Conservation (phyloP, 2,113 vertebrate species). For the Gavia stellata region DNA sequence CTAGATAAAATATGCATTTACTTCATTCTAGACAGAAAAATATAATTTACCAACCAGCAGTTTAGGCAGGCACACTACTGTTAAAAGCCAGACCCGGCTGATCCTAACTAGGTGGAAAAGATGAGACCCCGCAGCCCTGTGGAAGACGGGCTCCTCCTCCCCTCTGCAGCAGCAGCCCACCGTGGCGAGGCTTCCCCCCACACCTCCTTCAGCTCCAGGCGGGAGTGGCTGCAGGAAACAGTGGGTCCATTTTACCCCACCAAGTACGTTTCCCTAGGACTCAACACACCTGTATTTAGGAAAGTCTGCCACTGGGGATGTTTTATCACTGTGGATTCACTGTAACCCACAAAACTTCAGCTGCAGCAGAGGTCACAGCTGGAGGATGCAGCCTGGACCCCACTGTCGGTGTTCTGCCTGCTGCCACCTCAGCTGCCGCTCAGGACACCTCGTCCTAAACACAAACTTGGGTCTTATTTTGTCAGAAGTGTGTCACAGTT, state of each 20-base stretch:
- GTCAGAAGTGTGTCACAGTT: not conserved
- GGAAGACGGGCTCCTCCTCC: not conserved
- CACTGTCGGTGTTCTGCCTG: not conserved
- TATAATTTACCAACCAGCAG: not conserved
- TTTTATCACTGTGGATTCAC: not conserved
- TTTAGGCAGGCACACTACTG: not conserved
- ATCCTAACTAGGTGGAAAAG: not conserved
- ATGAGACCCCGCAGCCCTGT: not conserved
- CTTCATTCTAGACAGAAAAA: slow-evolving; percentile 36
- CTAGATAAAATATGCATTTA: slow-evolving; percentile 47
- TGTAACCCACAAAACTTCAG: not conserved
- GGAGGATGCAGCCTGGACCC: not conserved
- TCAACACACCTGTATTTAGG: not conserved
- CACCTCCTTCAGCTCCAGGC: not conserved
- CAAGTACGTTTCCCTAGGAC: not conserved
- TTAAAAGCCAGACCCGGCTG: not conserved
- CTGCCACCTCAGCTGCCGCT: not conserved
- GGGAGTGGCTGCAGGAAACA: not conserved
- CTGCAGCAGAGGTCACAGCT: not conserved
- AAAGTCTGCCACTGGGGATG: not conserved
- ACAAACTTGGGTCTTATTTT: not conserved
- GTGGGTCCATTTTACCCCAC: not conserved
- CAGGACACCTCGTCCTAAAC: not conserved
- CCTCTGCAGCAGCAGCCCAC: not conserved
- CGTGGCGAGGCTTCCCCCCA: accelerated